A percentile compares a stretch with the other conserved stretches of the same genome.
Evolutionary conservation across 2,888 invertebrate species (phyloP).

Genomic region (Rotaria socialis): DNA sequence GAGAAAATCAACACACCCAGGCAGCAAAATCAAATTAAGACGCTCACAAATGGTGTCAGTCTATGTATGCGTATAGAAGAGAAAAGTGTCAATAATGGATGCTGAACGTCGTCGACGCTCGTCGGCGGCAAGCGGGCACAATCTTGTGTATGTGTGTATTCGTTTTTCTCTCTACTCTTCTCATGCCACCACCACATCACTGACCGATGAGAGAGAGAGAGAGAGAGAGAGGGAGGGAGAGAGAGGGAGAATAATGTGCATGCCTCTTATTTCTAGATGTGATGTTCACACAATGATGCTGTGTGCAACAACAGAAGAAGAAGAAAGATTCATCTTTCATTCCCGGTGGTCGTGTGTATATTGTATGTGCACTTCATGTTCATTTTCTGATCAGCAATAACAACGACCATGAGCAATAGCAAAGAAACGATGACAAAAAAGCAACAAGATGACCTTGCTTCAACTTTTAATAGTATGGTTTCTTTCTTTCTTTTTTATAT

Average conservation of each 20-base stretch:
- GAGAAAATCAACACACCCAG: background rate
- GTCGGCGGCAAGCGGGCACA: conserved; percentile 16
- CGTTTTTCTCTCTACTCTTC: conserved; percentile 18
- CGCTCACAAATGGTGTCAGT: background rate
- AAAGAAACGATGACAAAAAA: conserved; percentile 29
- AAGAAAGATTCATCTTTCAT: conserved; percentile 26
- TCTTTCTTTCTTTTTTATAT: background rate
- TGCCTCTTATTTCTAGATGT: conserved; percentile 20
- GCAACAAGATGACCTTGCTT: conserved; percentile 29
- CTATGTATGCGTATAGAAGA: conserved; percentile 5
- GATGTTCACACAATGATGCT: conserved; percentile 11
- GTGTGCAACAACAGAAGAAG: conserved; percentile 13
- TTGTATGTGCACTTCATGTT: conserved; percentile 6
- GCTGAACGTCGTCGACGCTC: conserved; percentile 10
- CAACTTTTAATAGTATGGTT: conserved; percentile 25
- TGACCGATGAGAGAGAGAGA: background rate
- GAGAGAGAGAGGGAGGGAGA: background rate
- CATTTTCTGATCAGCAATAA: conserved; percentile 12
- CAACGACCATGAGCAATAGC: conserved; percentile 30
- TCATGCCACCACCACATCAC: background rate
- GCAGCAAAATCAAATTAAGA: conserved; percentile 20
- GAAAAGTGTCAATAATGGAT: conserved; percentile 32
- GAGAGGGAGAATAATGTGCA: background rate
- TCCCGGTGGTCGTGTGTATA: conserved; percentile 29
- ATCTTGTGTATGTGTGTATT: background rate